phyloP scores from a whole-genome alignment of 2,888 invertebrate species.

The Leistus spinibarbis region DNA sequence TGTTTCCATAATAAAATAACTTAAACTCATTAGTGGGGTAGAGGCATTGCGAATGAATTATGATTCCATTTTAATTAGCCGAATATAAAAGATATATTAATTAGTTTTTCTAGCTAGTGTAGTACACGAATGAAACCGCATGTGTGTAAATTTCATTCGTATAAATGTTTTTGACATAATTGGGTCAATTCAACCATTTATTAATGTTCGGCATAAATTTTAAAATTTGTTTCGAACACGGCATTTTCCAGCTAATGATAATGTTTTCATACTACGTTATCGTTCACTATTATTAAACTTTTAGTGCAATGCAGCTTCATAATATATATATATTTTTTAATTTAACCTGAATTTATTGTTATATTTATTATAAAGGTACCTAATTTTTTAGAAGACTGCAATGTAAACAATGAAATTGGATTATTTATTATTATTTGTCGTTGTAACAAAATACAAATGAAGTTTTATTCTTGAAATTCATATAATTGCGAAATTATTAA shows the following conservation, averaged over 20 bases:
- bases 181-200: conserved; percentile 12
- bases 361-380: neutral
- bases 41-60: neutral
- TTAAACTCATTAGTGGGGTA: neutral
- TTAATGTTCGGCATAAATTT: conserved; percentile 10
- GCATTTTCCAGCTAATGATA: neutral
- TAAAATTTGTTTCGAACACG: neutral
- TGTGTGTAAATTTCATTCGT: neutral
- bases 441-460: too few relatives aligned
- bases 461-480: too few relatives aligned
- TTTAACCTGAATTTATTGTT: neutral
- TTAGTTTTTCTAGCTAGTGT: neutral
- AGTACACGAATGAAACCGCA: neutral
- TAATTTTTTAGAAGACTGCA: too few relatives aligned
- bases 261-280: neutral
- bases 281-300: too few relatives aligned
- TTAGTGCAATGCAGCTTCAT: too few relatives aligned
- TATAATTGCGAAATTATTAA: too few relatives aligned
- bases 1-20: neutral
- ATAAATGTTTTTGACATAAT: conserved; percentile 11
- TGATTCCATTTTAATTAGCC: neutral
- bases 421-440: too few relatives aligned
- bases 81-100: neutral
- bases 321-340: too few relatives aligned
- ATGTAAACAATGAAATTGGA: too few relatives aligned